Conservation (phyloP, 1,140 invertebrate species). For the Sycobia sp. region DNA sequence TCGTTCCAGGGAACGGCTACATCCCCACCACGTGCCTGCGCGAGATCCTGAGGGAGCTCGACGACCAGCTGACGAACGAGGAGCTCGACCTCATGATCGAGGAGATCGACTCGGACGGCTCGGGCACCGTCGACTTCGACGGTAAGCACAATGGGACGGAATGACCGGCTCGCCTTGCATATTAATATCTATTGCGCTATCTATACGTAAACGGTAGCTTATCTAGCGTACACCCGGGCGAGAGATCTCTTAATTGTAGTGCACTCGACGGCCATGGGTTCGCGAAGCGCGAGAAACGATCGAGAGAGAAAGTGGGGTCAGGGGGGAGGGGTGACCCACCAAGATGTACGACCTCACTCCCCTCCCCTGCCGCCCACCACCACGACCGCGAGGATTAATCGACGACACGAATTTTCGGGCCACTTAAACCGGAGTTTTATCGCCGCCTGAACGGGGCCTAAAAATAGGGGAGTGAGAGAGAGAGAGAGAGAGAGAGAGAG, state of each 20-base stretch:
- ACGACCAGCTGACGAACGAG: constrained; percentile 89
- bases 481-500: too few relatives aligned
- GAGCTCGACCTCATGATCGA: constrained; percentile 95
- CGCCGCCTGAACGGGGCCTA: background rate
- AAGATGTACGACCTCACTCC: too few relatives aligned
- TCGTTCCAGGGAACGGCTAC: constrained; percentile 82
- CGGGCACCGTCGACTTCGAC: constrained; percentile 82
- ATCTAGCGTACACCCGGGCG: too few relatives aligned
- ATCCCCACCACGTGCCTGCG: constrained; percentile 90
- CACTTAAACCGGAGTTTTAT: background rate
- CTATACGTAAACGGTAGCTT: too few relatives aligned
- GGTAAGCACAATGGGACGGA: constrained; percentile 64
- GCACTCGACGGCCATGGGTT: too few relatives aligned
- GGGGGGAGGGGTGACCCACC: too few relatives aligned
- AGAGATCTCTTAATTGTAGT: too few relatives aligned
- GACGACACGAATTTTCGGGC: background rate
- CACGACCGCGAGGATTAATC: too few relatives aligned
- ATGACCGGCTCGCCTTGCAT: background rate
- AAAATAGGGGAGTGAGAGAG: background rate
- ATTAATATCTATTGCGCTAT: background rate
- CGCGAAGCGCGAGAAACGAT: too few relatives aligned
- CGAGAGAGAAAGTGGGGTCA: too few relatives aligned
- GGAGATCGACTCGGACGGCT: constrained; percentile 95
- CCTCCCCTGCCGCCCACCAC: too few relatives aligned
- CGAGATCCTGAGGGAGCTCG: constrained; percentile 89